Evolutionary conservation across 2,113 vertebrate species (phyloP), one percentile per base, ranked within the genome.

Genomic region (Pogona vitticeps): DNA sequence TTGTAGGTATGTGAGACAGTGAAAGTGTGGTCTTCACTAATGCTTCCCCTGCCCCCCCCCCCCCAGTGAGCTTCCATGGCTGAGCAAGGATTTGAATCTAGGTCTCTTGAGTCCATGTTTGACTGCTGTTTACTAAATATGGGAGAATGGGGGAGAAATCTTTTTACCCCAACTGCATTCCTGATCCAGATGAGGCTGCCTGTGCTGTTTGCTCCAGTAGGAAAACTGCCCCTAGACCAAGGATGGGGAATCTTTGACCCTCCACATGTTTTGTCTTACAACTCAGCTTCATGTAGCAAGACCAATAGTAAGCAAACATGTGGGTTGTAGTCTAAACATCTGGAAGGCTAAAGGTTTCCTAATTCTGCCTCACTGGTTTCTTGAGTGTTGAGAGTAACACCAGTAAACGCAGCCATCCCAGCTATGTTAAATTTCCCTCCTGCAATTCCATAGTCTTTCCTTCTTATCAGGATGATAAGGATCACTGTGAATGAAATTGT

Each of bases 391-490:
- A 31, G 42, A 52, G 31, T 12, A 76, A 76, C 52, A 17, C 7
- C 42, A 76, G 40, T 56, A 79, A 63, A 2, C 31, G 7, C 14
- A 15, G 23, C 21, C 46, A 67, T 52, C n/a, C 18, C 9, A 36
- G 28, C 67, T 73, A 4, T 33, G 13, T 59, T 42, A n/a, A 36
- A 20, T 65, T 86, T 75, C 52, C 31, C 23, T 80, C 59, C 36
- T 28, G 38, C 26, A 9, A 67, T 75, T 52, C 79, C 85, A 76
- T 36, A 67, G 70, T 20, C 38, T 28, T 31, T 52, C 46, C 17
- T 36, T 80, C 85, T 86, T 81, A 86, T 81, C 85, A 81, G n/a
- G 31, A 73, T 59, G 68, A 52, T 75, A 68, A 68, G 81, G 14
- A 75, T 86, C 71, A 75, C 59, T 67, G 70, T 46, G 70, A 86